Percentiles rank a stretch among this genome's conserved stretches.
Conservation (phyloP, 2,888 invertebrate species). For the Pinctada fucata region DNA sequence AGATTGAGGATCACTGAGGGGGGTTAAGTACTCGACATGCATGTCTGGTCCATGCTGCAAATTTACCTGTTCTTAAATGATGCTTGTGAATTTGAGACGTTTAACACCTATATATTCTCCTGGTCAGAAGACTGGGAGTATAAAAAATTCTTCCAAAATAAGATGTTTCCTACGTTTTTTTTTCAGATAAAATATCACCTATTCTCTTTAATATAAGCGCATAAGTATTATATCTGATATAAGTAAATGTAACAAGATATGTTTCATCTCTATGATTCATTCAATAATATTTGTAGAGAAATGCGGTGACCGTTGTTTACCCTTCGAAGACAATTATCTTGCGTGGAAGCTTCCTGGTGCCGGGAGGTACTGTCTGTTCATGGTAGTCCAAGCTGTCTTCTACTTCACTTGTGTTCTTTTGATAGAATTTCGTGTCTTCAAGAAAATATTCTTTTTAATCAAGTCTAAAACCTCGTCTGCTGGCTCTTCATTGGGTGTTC, state of each 20-base stretch:
- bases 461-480: not conserved
- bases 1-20: too few relatives aligned
- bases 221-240: too few relatives aligned
- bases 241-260: not conserved
- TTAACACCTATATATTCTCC: too few relatives aligned
- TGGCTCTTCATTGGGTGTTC: not conserved
- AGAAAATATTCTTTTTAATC: slow-evolving; percentile 6
- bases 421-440: slow-evolving; percentile 78
- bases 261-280: not conserved
- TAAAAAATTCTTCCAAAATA: too few relatives aligned
- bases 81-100: too few relatives aligned
- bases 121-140: too few relatives aligned
- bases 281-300: slow-evolving; percentile 40
- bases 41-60: too few relatives aligned
- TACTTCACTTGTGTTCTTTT: slow-evolving; percentile 82
- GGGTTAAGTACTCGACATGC: too few relatives aligned
- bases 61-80: too few relatives aligned
- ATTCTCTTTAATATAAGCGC: too few relatives aligned
- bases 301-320: slow-evolving; percentile 57
- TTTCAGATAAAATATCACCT: too few relatives aligned
- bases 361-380: slow-evolving; percentile 82
- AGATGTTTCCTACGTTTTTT: too few relatives aligned
- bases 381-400: slow-evolving; percentile 80
- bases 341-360: slow-evolving; percentile 85
- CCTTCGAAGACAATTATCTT: slow-evolving; percentile 80